Base-by-base conservation (phyloP, 2,888 invertebrate genomes). In the Heliconius cydno region DNA sequence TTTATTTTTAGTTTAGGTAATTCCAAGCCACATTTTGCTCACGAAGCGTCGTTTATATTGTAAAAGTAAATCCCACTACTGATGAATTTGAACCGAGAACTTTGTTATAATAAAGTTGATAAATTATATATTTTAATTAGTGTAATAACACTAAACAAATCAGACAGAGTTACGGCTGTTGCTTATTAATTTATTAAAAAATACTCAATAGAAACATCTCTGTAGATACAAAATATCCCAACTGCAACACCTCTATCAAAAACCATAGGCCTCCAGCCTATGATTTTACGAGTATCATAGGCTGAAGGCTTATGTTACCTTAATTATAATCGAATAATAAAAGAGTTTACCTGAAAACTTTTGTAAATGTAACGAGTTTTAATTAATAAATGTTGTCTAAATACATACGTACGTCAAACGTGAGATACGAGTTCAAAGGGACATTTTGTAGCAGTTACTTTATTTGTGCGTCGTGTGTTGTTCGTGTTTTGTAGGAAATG, bases 401-500 rank as follows among this genome's bases (percentile, higher is more conserved):
- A 60, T 22, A 52, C 19, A 52, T 57, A 60, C 34, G 57, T 57
- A 57, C 57, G 57, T 34, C 73, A 60, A 72, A 73, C n/a, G 73
- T 60, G 60, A 72, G 30, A 73, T 73, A 34, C 57, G n/a, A 73
- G 25, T 60, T 73, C 57, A 73, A 72, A 34, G 72, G 57, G 34
- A 73, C 57, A 73, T 73, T 72, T 57, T 34, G 68, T 10, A 38
- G 34, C 25, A 38, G 38, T 73, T 73, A 38, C 34, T 34, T 73
- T 60, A 73, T 73, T 60, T 73, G 86, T 86, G 82, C 85, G 88
- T 87, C 86, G 86, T 88, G 84, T 85, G 83, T 86, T 52, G 52
- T 52, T 19, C 52, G 52, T 83, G 87, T 89, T 85, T 67, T 66
- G 81, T 77, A 65, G 70, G 77, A 77, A 79, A 81, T 81, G 79